Percentiles rank a stretch among this genome's conserved stretches.
These are phyloP conservation scores for Amphiprion clarkii DNA, from an alignment of 2,797 vertebrate genomes.

Conservation along the genomic window DNA sequence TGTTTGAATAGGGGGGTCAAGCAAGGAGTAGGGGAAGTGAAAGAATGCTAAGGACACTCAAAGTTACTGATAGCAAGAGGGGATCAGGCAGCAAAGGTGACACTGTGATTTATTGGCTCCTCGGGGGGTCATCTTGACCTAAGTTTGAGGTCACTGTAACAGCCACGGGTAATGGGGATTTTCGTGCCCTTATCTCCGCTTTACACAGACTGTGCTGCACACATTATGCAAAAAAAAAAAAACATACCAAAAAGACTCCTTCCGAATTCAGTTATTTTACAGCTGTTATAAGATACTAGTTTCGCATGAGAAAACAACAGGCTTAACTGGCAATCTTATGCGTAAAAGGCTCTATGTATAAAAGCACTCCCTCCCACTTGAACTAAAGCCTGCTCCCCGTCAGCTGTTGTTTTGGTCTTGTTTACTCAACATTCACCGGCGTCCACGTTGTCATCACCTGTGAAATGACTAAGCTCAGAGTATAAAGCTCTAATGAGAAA, in stretches of 20 bases:
- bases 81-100: constrained; percentile 79
- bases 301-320: constrained; percentile 14
- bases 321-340: not conserved
- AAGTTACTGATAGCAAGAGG: constrained; percentile 82
- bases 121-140: constrained; percentile 82
- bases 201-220: constrained; percentile 26
- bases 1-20: constrained; percentile 85
- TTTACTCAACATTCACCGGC: constrained; percentile 79
- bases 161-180: constrained; percentile 63
- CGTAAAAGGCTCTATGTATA: constrained; percentile 26
- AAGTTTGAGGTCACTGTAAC: constrained; percentile 76
- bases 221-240: constrained; percentile 32
- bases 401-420: constrained; percentile 82
- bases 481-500: constrained; percentile 82
- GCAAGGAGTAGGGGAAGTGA: constrained; percentile 83
- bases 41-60: constrained; percentile 85
- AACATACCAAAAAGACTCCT: not conserved
- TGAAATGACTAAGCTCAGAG: constrained; percentile 85
- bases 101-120: constrained; percentile 86
- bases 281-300: not conserved
- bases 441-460: constrained; percentile 88
- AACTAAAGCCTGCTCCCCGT: constrained; percentile 40
- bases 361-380: constrained; percentile 46
- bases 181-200: constrained; percentile 50
- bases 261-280: too few relatives aligned